Evolutionary conservation across 1,140 invertebrate species (phyloP).

Genomic region (Tetragonula clypearis): DNA sequence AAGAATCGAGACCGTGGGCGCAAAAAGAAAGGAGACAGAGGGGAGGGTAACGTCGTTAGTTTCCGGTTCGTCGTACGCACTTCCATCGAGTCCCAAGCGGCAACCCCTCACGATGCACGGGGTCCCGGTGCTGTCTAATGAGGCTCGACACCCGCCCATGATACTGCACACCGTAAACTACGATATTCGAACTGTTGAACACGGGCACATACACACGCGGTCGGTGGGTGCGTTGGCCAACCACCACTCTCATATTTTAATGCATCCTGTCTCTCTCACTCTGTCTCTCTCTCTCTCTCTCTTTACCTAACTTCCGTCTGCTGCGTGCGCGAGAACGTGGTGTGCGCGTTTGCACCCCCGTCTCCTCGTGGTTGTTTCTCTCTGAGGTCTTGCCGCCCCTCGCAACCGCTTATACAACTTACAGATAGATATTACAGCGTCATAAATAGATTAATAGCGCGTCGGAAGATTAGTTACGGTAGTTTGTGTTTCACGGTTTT

Average conservation of each 20-base stretch:
- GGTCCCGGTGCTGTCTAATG: slow-evolving; percentile 73
- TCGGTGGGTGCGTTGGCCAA: neutral
- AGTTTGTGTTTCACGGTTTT: slow-evolving; percentile 18
- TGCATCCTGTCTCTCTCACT: slow-evolving; percentile 34
- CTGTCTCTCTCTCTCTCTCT: neutral
- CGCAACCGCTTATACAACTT: neutral
- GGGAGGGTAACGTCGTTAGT: slow-evolving; percentile 67
- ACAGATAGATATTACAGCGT: slow-evolving; percentile 60
- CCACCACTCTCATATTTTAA: slow-evolving; percentile 62
- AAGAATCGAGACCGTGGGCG: slow-evolving; percentile 37
- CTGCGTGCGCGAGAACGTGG: neutral
- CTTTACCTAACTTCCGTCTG: neutral
- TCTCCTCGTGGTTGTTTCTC: neutral
- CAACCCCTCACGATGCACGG: slow-evolving; percentile 58
- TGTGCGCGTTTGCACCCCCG: neutral
- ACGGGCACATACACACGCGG: neutral
- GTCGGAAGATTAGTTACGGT: slow-evolving; percentile 64
- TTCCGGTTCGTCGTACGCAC: slow-evolving; percentile 65
- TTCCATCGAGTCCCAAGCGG: slow-evolving; percentile 57
- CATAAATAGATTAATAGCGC: slow-evolving; percentile 71
- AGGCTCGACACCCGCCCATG: slow-evolving; percentile 70
- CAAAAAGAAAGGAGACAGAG: slow-evolving; percentile 31
- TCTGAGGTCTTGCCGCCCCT: neutral
- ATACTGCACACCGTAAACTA: slow-evolving; percentile 59
- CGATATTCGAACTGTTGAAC: slow-evolving; percentile 57